Evolutionary conservation across 2,113 vertebrate species (phyloP).

Genomic region (Sorex fumeus): DNA sequence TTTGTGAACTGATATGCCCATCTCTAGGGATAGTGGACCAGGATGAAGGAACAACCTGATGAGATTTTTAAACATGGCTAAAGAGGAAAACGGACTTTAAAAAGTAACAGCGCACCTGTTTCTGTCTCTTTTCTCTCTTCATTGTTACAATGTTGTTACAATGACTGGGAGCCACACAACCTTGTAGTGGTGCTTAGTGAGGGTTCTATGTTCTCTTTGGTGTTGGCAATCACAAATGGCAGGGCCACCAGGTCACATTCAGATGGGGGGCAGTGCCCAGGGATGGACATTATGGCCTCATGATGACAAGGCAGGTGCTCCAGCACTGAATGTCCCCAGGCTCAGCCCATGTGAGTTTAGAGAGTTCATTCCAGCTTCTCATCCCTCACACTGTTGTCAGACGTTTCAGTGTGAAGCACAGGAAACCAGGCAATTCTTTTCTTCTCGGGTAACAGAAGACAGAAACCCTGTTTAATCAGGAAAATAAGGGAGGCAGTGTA

Average conservation of each 20-base stretch:
- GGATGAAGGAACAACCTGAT: neutral
- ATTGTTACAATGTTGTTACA: too few relatives aligned
- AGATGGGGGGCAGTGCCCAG: too few relatives aligned
- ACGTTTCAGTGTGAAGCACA: constrained; percentile 5
- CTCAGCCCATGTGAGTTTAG: neutral
- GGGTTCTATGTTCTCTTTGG: too few relatives aligned
- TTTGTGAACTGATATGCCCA: neutral
- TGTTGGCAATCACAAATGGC: too few relatives aligned
- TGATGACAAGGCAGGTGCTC: too few relatives aligned
- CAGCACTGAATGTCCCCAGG: too few relatives aligned
- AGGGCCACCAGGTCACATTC: too few relatives aligned
- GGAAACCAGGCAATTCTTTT: constrained; percentile 21
- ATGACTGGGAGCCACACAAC: too few relatives aligned
- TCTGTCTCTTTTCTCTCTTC: too few relatives aligned
- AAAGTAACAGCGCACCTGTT: neutral
- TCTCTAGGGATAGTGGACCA: constrained; percentile 12
- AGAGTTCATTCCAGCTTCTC: constrained; percentile 64
- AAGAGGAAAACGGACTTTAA: neutral
- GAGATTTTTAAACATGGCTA: neutral
- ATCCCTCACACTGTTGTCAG: constrained; percentile 63
- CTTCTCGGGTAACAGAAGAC: neutral
- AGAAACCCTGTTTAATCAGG: neutral
- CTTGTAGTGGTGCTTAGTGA: too few relatives aligned
- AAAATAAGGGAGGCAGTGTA: neutral
- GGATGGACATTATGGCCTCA: too few relatives aligned